phyloP scores from a whole-genome alignment of 2,888 invertebrate species.

The Trilocha varians region DNA sequence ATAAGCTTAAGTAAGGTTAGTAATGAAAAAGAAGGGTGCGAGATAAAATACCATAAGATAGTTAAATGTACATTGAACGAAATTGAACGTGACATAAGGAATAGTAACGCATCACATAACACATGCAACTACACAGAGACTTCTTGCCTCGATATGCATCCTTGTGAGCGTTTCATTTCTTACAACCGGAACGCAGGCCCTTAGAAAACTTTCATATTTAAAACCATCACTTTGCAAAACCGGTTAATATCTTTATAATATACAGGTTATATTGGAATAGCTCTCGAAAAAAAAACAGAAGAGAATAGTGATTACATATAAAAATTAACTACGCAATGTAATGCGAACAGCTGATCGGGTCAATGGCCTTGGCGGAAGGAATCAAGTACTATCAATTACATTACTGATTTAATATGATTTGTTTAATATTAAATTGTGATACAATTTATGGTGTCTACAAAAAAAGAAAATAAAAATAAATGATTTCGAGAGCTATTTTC shows the following conservation, averaged over 20 bases:
- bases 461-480: constrained; percentile 7
- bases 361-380: no score
- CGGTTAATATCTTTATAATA: constrained; percentile 24
- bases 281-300: neutral
- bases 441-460: no score
- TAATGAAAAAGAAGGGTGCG: neutral
- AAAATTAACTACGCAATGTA: no score
- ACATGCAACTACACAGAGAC: constrained; percentile 50
- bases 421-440: no score
- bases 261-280: neutral
- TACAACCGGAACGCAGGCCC: constrained; percentile 47
- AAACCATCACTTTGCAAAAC: constrained; percentile 63
- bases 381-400: no score
- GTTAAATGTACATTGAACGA: constrained; percentile 10
- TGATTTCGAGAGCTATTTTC: constrained; percentile 7
- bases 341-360: no score
- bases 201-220: constrained; percentile 32
- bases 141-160: constrained; percentile 72
- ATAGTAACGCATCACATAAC: constrained; percentile 17
- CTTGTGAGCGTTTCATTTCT: constrained; percentile 47
- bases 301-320: no score
- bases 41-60: constrained; percentile 10
- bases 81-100: constrained; percentile 12
- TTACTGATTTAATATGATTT: no score
- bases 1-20: neutral